Percentiles rank a stretch among this genome's conserved stretches.
Evolutionary conservation across 2,888 invertebrate genomes (phyloP).

Genomic region (Argyresthia albistria): DNA sequence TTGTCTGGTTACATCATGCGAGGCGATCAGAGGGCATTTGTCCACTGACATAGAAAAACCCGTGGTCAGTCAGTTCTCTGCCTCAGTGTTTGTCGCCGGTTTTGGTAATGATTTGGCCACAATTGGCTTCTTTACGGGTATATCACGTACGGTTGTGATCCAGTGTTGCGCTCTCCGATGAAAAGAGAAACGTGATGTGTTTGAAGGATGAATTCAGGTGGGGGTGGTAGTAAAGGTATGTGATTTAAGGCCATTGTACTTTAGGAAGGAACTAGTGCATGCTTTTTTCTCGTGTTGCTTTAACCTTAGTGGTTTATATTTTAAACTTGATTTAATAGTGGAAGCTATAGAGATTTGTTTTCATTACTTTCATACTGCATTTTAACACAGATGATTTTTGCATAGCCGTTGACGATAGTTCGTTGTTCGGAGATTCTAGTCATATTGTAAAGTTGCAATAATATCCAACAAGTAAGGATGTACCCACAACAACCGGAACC

Average conservation of each 20-base stretch:
- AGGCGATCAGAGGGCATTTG: constrained; percentile 32
- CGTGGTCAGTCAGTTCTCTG: background rate
- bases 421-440: too few species aligned
- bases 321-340: too few species aligned
- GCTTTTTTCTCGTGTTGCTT: too few species aligned
- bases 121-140: constrained; percentile 49
- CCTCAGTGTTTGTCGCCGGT: background rate
- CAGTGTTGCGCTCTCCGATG: background rate
- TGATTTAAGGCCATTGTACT: background rate
- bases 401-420: too few species aligned
- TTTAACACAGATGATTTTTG: too few species aligned
- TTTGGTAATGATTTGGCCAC: constrained; percentile 39
- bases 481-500: constrained; percentile 37
- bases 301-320: background rate
- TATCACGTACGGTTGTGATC: background rate
- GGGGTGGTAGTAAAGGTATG: background rate
- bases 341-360: too few species aligned
- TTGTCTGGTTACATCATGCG: too few species aligned
- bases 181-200: background rate
- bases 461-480: too few species aligned
- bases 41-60: constrained; percentile 36
- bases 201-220: background rate
- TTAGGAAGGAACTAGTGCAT: too few species aligned
- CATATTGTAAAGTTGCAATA: background rate
- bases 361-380: too few species aligned